Evolutionary conservation across 2,888 invertebrate species (phyloP), one percentile per base, ranked within the genome.

Genomic region (Lithophane leautieri): DNA sequence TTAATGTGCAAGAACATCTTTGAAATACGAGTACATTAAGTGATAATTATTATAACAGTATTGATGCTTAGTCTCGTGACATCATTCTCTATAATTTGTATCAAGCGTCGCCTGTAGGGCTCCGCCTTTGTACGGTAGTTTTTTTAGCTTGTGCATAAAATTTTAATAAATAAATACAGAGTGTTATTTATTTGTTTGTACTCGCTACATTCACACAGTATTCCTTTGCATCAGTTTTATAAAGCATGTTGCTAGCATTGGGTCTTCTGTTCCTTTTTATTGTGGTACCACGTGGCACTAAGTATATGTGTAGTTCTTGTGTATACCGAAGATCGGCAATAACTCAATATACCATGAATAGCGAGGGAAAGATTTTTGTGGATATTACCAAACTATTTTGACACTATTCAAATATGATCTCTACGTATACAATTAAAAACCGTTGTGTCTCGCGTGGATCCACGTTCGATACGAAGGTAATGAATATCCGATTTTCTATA

Each of bases 311-410:
- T 65, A 8, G 60, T 74, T 42, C 65, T 70, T 70, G 34, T 73
- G 62, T 85, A 76, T 86, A 79, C 78, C 77, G 78, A 81, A 83
- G 82, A 87, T 86, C 84, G 87, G 78, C 83, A 87, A 87, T 88
- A 86, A 83, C 85, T 89, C 86, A 83, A 79, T 86, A 83, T 81
- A 52, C 63, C 62, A 44, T 47, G 52, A 58, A 73, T 62, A 40
- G 42, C 22, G 25, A 2, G 12, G 19, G 70, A 71, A 65, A 73
- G 75, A 47, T 14, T 79, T 68, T 66, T 56, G 62, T 62, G 83
- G 82, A 81, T 52, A 44, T 61, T 22, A 16, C 19, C 11, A 1
- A 47, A 66, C n/a, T 63, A 28, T 19, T 52, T 77, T 16, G 42
- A 19, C 4, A n/a, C 16, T 19, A 19, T 34, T 0, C 4, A n/a